These are phyloP conservation scores for Leptinotarsa juncta DNA, from an alignment of 2,888 invertebrate species.

Conservation along the genomic window DNA sequence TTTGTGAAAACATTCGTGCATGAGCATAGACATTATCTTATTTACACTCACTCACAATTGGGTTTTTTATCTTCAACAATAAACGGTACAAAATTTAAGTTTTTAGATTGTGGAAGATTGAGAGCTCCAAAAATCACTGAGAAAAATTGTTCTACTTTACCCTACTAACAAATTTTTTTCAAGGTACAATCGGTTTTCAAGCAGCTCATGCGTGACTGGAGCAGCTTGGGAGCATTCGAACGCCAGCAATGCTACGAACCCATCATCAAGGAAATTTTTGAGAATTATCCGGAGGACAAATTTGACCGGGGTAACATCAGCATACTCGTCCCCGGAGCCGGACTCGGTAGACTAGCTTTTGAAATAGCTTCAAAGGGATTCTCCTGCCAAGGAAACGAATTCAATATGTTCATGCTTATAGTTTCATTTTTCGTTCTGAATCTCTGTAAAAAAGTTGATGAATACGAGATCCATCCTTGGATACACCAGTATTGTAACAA, in stretches of 20 bases:
- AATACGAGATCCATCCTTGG: constrained; percentile 91
- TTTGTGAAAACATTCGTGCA: too few species aligned
- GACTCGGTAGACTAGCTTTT: constrained; percentile 92
- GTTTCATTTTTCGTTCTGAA: constrained; percentile 97
- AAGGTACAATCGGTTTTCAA: constrained; percentile 90
- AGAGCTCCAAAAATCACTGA: too few species aligned
- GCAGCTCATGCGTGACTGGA: constrained; percentile 98
- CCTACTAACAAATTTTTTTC: background rate
- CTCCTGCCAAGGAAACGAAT: constrained; percentile 97
- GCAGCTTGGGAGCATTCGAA: constrained; percentile 83
- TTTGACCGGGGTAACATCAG: constrained; percentile 72
- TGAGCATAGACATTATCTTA: too few species aligned
- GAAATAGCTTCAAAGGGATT: constrained; percentile 93
- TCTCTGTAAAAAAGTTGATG: constrained; percentile 78
- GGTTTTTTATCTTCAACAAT: too few species aligned
- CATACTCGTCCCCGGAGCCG: constrained; percentile 96
- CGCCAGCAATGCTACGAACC: constrained; percentile 89
- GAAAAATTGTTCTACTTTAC: too few species aligned
- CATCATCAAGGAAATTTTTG: constrained; percentile 85
- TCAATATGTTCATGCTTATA: constrained; percentile 96
- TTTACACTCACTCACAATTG: too few species aligned
- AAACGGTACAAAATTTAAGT: too few species aligned
- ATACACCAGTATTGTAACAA: constrained; percentile 95
- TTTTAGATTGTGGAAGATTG: too few species aligned
- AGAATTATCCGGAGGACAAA: constrained; percentile 76